These are phyloP conservation scores for Penaeus monodon DNA, from an alignment of 2,888 invertebrate species.

Conservation along the genomic window DNA sequence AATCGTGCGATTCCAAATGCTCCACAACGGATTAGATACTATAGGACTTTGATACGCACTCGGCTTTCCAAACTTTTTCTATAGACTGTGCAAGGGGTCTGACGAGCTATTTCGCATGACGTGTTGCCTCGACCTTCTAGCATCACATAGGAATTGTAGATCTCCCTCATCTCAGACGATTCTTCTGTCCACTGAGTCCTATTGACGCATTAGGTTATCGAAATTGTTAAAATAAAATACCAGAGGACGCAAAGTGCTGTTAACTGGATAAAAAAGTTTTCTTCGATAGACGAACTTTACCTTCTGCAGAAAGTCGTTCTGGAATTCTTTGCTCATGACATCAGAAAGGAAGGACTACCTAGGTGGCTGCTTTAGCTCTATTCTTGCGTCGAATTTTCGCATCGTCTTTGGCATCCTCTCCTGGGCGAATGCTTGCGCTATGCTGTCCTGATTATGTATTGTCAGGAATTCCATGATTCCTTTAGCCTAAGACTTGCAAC, in stretches of 20 bases:
- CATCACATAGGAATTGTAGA: conserved; percentile 72
- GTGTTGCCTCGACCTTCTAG: conserved; percentile 14
- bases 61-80: not conserved
- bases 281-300: not conserved
- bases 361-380: not conserved
- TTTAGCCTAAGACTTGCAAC: not conserved
- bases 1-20: too few relatives aligned
- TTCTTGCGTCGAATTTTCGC: not conserved
- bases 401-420: not conserved
- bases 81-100: conserved; percentile 2
- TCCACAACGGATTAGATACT: too few relatives aligned
- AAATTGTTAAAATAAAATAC: conserved; percentile 50
- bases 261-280: not conserved
- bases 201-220: too few relatives aligned
- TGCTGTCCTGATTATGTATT: not conserved
- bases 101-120: not conserved
- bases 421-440: conserved; percentile 3
- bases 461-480: conserved; percentile 7
- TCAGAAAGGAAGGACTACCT: not conserved
- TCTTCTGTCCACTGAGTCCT: conserved; percentile 75
- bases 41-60: not conserved
- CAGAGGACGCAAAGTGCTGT: not conserved
- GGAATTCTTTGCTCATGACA: not conserved
- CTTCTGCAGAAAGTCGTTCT: conserved; percentile 6
- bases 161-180: conserved; percentile 75